Base-by-base conservation (phyloP, 2,113 vertebrate species). In the Copsychus sechellarum region DNA sequence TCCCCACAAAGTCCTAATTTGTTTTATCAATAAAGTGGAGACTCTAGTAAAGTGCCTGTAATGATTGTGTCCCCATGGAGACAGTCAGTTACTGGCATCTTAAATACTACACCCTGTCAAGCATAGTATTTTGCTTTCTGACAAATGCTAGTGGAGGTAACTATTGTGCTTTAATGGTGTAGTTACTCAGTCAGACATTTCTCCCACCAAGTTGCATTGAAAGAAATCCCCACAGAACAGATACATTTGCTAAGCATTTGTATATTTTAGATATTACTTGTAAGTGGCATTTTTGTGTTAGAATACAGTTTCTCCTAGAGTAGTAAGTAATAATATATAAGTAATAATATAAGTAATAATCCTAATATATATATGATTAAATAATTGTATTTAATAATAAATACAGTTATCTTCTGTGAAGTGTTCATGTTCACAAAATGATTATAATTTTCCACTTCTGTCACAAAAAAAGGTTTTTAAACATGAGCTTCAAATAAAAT, bases 191-290 rank as follows among this genome's bases (percentile, higher is more conserved):
- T 58, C 28, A 50, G n/a, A 47, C 13, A 18, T 31, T 71, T 88
- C 38, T 40, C 6, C 2, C 14, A 58, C 28, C 6, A 54, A 42
- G 0, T 45, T 12, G 6, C 54, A 12, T 82, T 4, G 2, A n/a
- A 61, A 92, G 77, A 77, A 21, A 3, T 2, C 8, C 8, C 24
- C 6, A 53, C 24, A 36, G 31, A 74, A 61, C 36, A 58, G 43
- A 42, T 60, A 22, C 0, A 22, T 72, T 82, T 56, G 21, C 54
- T 60, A 60, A 60, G 57, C 38, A 38, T 40, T 16, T 50, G 24
- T 70, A 2, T 40, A 28, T 73, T 71, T 71, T 83, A 71, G 48
- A 25, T 81, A 28, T 33, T 73, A 43, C 9, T 56, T 48, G 14
- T 50, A 45, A 66, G 61, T 86, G 57, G 15, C 47, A 53, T 72